Conservation (phyloP, 53 echinoderm and acorn worm genomes). For the Astropecten irregularis region DNA sequence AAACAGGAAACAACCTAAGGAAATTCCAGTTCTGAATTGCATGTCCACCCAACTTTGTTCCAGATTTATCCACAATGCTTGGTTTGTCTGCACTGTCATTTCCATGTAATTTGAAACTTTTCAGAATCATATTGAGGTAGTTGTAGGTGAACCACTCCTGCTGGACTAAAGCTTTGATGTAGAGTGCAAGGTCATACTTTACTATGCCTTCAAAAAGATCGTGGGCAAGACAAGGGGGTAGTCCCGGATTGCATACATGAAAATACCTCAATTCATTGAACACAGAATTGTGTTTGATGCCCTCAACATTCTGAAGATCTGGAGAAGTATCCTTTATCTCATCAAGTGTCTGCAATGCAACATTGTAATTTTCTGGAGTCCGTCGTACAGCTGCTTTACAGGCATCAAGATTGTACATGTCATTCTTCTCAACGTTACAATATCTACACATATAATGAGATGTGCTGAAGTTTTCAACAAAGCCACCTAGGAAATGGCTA, state of each 20-base stretch:
- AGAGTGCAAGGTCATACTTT: slow-evolving; percentile 45
- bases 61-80: slow-evolving; percentile 4
- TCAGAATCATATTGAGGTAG: slow-evolving; percentile 31
- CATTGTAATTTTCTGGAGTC: background rate
- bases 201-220: slow-evolving; percentile 66
- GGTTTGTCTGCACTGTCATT: slow-evolving; percentile 47
- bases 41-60: slow-evolving; percentile 67
- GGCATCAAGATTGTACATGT: background rate
- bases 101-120: slow-evolving; percentile 50
- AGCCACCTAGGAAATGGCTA: slow-evolving; percentile 42
- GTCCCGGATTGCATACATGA: slow-evolving; percentile 56
- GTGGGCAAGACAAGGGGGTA: slow-evolving; percentile 57
- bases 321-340: background rate
- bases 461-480: slow-evolving; percentile 32
- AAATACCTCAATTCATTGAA: slow-evolving; percentile 32
- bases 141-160: slow-evolving; percentile 66
- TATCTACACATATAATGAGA: background rate
- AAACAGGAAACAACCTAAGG: slow-evolving; percentile 59
- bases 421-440: background rate
- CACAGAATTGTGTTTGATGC: slow-evolving; percentile 13
- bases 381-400: background rate
- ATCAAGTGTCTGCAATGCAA: background rate
- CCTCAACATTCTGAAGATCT: background rate
- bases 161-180: slow-evolving; percentile 45
- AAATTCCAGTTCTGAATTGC: slow-evolving; percentile 72